These are phyloP conservation scores for Micromesistius poutassou DNA, from an alignment of 2,797 vertebrate genomes.

Conservation along the genomic window DNA sequence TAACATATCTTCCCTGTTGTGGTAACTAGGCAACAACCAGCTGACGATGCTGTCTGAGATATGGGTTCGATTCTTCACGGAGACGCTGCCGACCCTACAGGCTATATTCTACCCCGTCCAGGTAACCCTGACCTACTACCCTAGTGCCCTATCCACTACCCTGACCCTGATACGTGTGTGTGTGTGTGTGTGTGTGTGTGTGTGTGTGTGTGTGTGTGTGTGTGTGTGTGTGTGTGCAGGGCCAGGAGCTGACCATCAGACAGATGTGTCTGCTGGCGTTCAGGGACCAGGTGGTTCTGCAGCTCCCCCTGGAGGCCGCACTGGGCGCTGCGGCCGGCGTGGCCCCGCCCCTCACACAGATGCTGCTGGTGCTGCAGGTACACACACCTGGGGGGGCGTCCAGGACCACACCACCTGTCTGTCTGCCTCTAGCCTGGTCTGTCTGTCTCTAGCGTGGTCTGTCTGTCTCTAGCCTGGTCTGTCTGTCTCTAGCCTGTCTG, in stretches of 20 bases:
- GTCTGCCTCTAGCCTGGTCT: slow-evolving; percentile 12
- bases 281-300: slow-evolving; percentile 87
- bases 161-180: slow-evolving; percentile 12
- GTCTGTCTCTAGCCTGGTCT: neutral
- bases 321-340: slow-evolving; percentile 65
- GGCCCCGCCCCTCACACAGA: slow-evolving; percentile 85
- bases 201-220: slow-evolving; percentile 20
- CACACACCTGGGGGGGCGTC: neutral
- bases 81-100: slow-evolving; percentile 92
- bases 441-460: neutral
- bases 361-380: slow-evolving; percentile 94
- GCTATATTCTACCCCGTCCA: slow-evolving; percentile 97
- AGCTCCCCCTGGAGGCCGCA: slow-evolving; percentile 80
- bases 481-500: slow-evolving; percentile 1
- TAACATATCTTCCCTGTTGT: neutral
- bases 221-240: slow-evolving; percentile 66
- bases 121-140: slow-evolving; percentile 65
- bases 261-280: slow-evolving; percentile 93
- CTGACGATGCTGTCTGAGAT: slow-evolving; percentile 80
- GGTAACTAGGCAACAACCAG: slow-evolving; percentile 77
- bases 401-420: neutral
- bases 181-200: slow-evolving; percentile 28
- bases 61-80: slow-evolving; percentile 91
- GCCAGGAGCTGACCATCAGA: slow-evolving; percentile 90
- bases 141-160: too few species aligned